Evolutionary conservation across 2,113 vertebrate genomes (phyloP), one percentile per base, ranked within the genome.

Genomic region (Lampris megalopsis): DNA sequence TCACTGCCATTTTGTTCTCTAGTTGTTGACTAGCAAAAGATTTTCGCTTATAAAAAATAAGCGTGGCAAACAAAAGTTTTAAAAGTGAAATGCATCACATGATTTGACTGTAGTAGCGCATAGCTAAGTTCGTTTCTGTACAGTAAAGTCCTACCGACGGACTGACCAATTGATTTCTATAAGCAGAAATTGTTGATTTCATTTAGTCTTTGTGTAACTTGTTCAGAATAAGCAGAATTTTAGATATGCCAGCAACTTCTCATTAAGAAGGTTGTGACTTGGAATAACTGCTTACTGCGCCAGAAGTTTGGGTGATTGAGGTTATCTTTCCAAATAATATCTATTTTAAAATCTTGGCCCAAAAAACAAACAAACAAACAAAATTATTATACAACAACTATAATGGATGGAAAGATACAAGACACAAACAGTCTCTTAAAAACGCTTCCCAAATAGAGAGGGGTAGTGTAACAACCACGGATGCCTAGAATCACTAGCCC

Each of bases 391-490:
- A 45, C 13, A 71, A 75, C 9, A 38, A 65, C 41, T 36, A 36
- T 37, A n/a, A 54, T 13, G 50, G 11, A 13, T 53, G n/a, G 10
- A 53, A 53, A 53, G 50, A n/a, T 5, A 45, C 43, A 45, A 45
- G 43, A 9, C 43, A 62, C 24, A 71, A 57, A 35, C 56, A 88
- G 85, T 85, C 85, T 84, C 85, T 91, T 91, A 92, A 45, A 91
- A 80, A 84, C 82, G 87, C 86, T 90, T 90, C 90, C 83, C 87
- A 68, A 88, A 87, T 77, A 87, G 91, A 80, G 92, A 79, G 24
- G 24, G 24, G 24, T 24, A 24, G 24, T 24, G 24, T 24, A 24
- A 24, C 24, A 24, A 24, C 24, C 24, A 24, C 24, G 24, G 24
- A 24, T 24, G 24, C 24, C 24, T 24, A 24, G 24, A 24, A 24